Evolutionary conservation across 2,113 vertebrate species (phyloP).

Genomic region (Synchiropus splendidus): DNA sequence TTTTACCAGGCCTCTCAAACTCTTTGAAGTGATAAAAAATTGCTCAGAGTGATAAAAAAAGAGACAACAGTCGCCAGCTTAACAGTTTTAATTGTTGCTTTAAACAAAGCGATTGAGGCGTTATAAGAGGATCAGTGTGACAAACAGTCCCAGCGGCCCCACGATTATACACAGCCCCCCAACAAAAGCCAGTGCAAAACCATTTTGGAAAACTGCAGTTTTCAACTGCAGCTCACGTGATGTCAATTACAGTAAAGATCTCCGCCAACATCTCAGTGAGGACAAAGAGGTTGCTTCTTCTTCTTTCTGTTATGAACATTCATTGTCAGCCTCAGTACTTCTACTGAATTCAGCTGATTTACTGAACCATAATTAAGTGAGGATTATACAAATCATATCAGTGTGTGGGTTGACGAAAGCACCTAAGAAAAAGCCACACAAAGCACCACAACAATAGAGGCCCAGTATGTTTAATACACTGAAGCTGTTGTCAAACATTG

Average conservation of each 20-base stretch:
- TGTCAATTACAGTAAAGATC: constrained; percentile 35
- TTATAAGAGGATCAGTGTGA: constrained; percentile 51
- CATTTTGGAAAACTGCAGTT: constrained; percentile 49
- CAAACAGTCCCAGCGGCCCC: constrained; percentile 44
- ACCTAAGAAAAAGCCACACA: too few relatives aligned
- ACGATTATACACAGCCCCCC: constrained; percentile 38
- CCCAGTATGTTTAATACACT: too few relatives aligned
- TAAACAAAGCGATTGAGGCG: constrained; percentile 44
- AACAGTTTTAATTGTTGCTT: constrained; percentile 58
- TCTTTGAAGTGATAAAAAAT: constrained; percentile 44
- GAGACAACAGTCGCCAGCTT: constrained; percentile 34
- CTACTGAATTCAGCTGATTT: too few relatives aligned
- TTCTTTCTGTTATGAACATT: too few relatives aligned
- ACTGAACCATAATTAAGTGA: too few relatives aligned
- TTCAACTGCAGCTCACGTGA: constrained; percentile 22
- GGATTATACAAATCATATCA: too few relatives aligned
- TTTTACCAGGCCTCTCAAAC: constrained; percentile 40
- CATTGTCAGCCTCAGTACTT: too few relatives aligned
- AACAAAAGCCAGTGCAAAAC: constrained; percentile 46
- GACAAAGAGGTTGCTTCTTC: constrained; percentile 2
- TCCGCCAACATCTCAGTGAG: too few relatives aligned
- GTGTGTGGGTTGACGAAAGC: too few relatives aligned
- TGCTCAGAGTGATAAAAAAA: constrained; percentile 21
- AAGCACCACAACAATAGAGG: too few relatives aligned
- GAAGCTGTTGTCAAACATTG: too few relatives aligned